Base-by-base conservation (phyloP, 2,888 invertebrate species). In the Cactoblastis cactorum region DNA sequence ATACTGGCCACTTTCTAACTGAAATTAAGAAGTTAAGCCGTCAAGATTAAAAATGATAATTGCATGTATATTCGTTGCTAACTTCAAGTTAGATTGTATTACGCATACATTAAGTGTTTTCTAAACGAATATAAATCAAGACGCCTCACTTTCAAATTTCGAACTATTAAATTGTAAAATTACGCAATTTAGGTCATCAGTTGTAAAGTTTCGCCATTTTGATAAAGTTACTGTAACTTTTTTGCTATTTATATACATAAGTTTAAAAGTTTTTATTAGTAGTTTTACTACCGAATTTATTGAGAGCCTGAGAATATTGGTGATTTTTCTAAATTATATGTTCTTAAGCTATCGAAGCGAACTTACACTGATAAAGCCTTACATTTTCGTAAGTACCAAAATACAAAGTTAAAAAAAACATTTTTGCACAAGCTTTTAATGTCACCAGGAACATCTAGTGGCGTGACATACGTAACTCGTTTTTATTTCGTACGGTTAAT, bases 111-210 rank as follows among this genome's bases (percentile, higher is more conserved):
- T 49, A 47, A 51, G 28, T 18, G 45, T 43, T 53, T 53, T 51
- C 33, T 22, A 34, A 53, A 47, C 49, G 45, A 14, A 53, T 51
- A 59, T 59, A 54, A 55, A 59, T 59, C 57, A 53, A 55, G 53
- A 55, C 49, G 51, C 45, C 39, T 54, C 39, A 47, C 34, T 35
- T 34, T 47, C 15, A 14, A 46, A 58, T 62, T 59, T 63, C 56
- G 54, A 62, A 62, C 61, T 56, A 60, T 63, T 62, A 62, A 54
- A 56, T 43, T 18, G 38, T 32, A 38, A 15, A 47, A 37, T 49
- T 49, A 32, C 49, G 32, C 32, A 49, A 49, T 49, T 19, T 39
- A 49, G 49, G 38, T 35, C 45, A 38, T 28, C 12, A 11, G 37
- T 2, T 34, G 50, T 35, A 38, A 50, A 15, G 45, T 45, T 39